Conservation (phyloP, 2,888 invertebrate genomes). For the Mayetiola destructor region DNA sequence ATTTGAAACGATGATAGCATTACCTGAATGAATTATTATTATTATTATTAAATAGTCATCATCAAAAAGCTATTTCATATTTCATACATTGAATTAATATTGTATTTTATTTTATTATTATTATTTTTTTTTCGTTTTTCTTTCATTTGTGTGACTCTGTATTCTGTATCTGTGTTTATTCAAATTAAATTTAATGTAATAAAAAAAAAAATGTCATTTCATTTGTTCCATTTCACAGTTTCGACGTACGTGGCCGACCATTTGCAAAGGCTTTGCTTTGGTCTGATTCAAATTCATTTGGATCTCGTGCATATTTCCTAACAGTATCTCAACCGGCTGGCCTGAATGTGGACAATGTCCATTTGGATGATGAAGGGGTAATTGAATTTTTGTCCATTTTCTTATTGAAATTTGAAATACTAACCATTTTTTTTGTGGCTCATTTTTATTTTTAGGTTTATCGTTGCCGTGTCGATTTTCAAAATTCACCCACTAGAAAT, state of each 20-base stretch:
- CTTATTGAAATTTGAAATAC: neutral
- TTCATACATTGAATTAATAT: too few relatives aligned
- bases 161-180: too few relatives aligned
- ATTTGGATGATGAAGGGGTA: slow-evolving; percentile 70
- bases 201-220: too few relatives aligned
- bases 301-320: slow-evolving; percentile 72
- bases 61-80: too few relatives aligned
- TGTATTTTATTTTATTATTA: too few relatives aligned
- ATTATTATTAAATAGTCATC: too few relatives aligned
- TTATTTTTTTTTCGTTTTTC: too few relatives aligned
- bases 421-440: neutral
- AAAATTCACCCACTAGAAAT: slow-evolving; percentile 75
- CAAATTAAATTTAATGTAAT: neutral
- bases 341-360: slow-evolving; percentile 67
- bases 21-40: too few relatives aligned
- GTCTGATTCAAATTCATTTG: slow-evolving; percentile 71
- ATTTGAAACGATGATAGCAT: too few relatives aligned
- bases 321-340: slow-evolving; percentile 67
- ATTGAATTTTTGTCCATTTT: slow-evolving; percentile 21
- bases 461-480: slow-evolving; percentile 79
- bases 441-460: slow-evolving; percentile 39
- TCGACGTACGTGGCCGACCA: slow-evolving; percentile 69
- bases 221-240: slow-evolving; percentile 39
- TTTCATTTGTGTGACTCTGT: too few relatives aligned
- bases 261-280: slow-evolving; percentile 69